phyloP scores from a whole-genome alignment of 2,888 invertebrate genomes.

The Herminia tarsipennalis region DNA sequence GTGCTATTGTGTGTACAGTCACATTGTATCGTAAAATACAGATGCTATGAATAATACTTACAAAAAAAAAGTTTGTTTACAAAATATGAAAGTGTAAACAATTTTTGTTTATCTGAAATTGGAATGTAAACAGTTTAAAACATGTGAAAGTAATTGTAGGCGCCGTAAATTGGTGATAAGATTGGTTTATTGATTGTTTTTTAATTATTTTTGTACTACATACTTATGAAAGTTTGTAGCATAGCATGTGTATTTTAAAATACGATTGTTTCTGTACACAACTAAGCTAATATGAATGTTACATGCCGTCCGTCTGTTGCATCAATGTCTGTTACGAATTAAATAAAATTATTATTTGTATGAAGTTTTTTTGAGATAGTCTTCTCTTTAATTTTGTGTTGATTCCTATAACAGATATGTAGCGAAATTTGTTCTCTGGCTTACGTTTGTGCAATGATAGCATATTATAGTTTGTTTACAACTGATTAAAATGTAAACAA shows the following conservation, averaged over 20 bases:
- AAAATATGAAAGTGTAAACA: too few species aligned
- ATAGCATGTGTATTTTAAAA: slow-evolving; percentile 3
- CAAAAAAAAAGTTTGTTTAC: too few species aligned
- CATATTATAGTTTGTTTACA: background rate
- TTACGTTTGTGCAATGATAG: background rate
- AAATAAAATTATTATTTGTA: slow-evolving; percentile 21
- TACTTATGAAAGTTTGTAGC: too few species aligned
- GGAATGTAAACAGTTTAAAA: too few species aligned
- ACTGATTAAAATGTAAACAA: slow-evolving; percentile 1
- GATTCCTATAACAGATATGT: background rate
- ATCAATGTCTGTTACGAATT: slow-evolving; percentile 13
- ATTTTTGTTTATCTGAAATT: background rate
- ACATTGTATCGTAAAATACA: too few species aligned
- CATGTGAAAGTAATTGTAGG: too few species aligned
- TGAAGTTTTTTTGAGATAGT: slow-evolving; percentile 7
- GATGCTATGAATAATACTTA: too few species aligned
- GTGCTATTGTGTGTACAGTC: background rate
- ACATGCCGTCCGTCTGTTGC: slow-evolving; percentile 21
- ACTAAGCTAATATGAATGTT: slow-evolving; percentile 14
- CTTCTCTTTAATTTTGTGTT: slow-evolving; percentile 7
- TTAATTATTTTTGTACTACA: too few species aligned
- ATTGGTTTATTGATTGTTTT: too few species aligned
- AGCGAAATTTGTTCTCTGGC: background rate
- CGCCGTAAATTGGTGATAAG: too few species aligned
- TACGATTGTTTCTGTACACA: slow-evolving; percentile 4